Conservation (phyloP, 37 sponge, comb jelly and placozoan genomes). For the Halisarca cf. caerulea region DNA sequence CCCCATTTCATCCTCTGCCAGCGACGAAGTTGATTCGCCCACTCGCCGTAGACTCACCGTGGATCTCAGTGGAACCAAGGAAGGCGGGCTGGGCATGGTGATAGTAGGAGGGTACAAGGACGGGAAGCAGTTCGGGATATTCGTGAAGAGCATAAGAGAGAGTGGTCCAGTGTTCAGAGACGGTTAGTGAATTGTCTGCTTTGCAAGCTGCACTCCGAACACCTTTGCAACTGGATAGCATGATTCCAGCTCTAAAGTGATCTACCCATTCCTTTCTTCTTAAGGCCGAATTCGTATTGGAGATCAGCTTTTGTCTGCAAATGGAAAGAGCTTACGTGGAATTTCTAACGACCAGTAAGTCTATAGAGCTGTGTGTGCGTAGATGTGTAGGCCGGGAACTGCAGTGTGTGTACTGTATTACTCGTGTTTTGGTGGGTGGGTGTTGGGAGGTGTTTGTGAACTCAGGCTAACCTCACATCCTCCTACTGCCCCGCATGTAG, state of each 20-base stretch:
- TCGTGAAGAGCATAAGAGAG: conserved; percentile 53
- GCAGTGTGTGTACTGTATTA: no score
- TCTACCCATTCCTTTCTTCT: neutral
- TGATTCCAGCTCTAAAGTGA: no score
- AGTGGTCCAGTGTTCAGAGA: conserved; percentile 45
- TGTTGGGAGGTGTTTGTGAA: no score
- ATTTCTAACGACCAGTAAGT: conserved; percentile 68
- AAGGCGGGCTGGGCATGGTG: conserved; percentile 20
- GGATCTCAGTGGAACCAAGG: neutral
- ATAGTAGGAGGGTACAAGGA: conserved; percentile 28
- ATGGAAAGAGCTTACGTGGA: conserved; percentile 58
- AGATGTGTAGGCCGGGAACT: no score
- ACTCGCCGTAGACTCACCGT: neutral
- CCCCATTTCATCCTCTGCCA: no score
- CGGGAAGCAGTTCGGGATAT: conserved; percentile 57
- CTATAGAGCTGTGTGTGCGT: no score
- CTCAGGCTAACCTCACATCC: no score
- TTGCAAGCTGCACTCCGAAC: no score
- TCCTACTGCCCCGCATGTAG: no score
- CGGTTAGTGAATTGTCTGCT: conserved; percentile 39
- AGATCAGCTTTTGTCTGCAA: conserved; percentile 69
- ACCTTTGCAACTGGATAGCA: no score
- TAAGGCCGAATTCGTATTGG: conserved; percentile 63
- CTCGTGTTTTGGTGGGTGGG: no score
- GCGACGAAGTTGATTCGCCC: no score